Base-by-base conservation (phyloP, 1,140 invertebrate genomes). In the Drosophila mayri region DNA sequence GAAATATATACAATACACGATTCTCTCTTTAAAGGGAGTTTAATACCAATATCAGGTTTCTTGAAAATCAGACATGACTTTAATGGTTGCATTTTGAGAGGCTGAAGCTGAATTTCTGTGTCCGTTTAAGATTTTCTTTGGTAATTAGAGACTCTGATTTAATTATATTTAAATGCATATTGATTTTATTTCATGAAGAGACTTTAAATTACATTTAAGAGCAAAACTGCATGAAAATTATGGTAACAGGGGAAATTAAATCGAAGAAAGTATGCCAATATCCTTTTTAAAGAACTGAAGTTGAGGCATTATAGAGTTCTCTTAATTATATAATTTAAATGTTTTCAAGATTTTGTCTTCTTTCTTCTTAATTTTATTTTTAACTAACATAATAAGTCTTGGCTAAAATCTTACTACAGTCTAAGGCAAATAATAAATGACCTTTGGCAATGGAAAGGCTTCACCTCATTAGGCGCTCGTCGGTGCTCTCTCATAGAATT, bases 401-500 rank as follows among this genome's bases (percentile, higher is more conserved):
- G 7, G 18, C 5, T 20, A 8, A 67, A 38, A 3, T 52, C 38
- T 4, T 4, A 46, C 62, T 38, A 25, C 32, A 18, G 12, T 22
- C 16, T 14, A 7, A 40, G 6, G 7, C 9, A 16, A 32, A 28
- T 71, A 57, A 72, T 49, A 72, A 72, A 72, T 72, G 32, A 60
- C 28, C 28, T 35, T 20, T 35, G 20, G 14, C 16, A 40, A 25
- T 11, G 1, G 9, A 6, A 18, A 59, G 20, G 25, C 41, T 37
- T 54, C 52, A 28, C 52, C 30, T 72, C 30, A 71, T 59, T 76
- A 58, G 30, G 37, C 30, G 0, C 50, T 14, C 35, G 30, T 22
- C 38, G 38, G 46, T 10, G 54, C 12, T 38, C 38, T 38, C 38
- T 76, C 49, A 10, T 52, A 61, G 61, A 61, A 88, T 88, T 88